phyloP scores from a whole-genome alignment of 92 coral and sea anemone species.

The Actinostola sp. region DNA sequence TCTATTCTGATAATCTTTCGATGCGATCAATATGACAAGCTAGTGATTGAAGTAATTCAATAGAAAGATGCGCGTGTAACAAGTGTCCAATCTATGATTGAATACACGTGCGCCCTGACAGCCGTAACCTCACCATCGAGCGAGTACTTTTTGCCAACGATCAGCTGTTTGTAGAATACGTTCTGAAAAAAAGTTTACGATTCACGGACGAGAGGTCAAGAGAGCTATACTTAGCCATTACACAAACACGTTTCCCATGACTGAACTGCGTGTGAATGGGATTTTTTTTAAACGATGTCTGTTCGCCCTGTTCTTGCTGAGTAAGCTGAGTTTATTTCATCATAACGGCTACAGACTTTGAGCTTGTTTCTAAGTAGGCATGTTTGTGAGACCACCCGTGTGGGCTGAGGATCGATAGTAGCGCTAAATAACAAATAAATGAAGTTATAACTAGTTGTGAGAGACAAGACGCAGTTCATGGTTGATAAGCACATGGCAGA shows the following conservation, averaged over 20 bases:
- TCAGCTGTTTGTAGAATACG: background rate
- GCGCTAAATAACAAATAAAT: conserved; percentile 24
- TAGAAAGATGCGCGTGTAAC: conserved; percentile 3
- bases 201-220: conserved; percentile 43
- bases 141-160: background rate
- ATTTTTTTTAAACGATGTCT: background rate
- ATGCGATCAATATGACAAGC: conserved; percentile 27
- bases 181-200: conserved; percentile 1
- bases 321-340: conserved; percentile 7
- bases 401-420: background rate
- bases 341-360: background rate
- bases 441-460: conserved; percentile 18
- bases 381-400: conserved; percentile 28
- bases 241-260: conserved; percentile 36
- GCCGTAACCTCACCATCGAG: background rate
- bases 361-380: background rate
- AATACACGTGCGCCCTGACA: conserved; percentile 1
- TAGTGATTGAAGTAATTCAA: conserved; percentile 44
- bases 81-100: background rate
- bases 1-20: conserved; percentile 25
- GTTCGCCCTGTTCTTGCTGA: conserved; percentile 20
- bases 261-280: conserved; percentile 66
- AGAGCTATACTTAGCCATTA: conserved; percentile 27
- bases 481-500: conserved; percentile 73
- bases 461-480: conserved; percentile 34